Conservation (phyloP, 1,140 invertebrate genomes). For the Capitella teleta region DNA sequence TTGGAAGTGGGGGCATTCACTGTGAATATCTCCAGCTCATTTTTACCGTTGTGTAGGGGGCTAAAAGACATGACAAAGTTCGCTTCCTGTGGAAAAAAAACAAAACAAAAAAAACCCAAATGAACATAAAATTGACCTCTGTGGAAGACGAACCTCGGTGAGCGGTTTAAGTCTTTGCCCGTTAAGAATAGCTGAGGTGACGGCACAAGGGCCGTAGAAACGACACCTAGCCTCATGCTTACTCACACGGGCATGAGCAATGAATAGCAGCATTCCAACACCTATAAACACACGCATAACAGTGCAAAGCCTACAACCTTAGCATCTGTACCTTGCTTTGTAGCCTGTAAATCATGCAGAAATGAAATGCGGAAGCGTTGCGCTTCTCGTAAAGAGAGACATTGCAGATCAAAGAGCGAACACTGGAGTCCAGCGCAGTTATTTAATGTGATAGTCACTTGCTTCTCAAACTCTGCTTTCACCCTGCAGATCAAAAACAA, state of each 20-base stretch:
- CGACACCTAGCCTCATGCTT: constrained; percentile 20
- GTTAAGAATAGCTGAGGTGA: constrained; percentile 19
- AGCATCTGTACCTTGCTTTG: constrained; percentile 24
- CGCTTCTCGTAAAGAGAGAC: constrained; percentile 27
- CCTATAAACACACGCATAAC: constrained; percentile 14
- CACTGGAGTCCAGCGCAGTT: constrained; percentile 25
- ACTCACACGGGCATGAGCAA: constrained; percentile 22
- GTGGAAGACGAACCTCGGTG: constrained; percentile 23
- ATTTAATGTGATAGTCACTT: constrained; percentile 21
- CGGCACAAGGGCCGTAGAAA: constrained; percentile 28
- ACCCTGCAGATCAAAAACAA: constrained; percentile 23
- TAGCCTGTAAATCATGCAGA: constrained; percentile 24
- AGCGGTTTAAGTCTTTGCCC: constrained; percentile 21
- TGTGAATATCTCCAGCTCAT: no score
- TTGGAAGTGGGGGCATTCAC: no score
- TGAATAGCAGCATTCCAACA: constrained; percentile 23
- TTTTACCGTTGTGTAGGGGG: no score
- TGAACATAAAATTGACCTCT: no score
- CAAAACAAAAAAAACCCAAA: no score
- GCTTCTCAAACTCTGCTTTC: constrained; percentile 26
- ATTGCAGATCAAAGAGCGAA: constrained; percentile 31
- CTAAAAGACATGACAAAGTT: no score
- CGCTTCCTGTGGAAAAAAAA: no score
- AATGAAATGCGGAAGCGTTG: constrained; percentile 25
- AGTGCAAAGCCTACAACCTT: no score